Base-by-base conservation (phyloP, 2,797 vertebrate genomes). In the Channa striata region DNA sequence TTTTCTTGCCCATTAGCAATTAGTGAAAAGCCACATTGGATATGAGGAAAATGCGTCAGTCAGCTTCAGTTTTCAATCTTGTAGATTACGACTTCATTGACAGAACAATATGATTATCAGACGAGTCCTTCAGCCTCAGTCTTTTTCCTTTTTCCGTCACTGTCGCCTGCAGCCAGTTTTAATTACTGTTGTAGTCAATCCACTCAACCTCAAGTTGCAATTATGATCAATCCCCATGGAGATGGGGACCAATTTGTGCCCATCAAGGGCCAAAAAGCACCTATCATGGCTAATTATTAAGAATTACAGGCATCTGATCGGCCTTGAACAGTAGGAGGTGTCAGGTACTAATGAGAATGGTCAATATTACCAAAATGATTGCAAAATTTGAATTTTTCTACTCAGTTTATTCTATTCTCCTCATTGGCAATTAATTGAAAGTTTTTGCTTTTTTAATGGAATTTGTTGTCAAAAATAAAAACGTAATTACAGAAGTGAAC, bases 261-360 rank as follows among this genome's bases (percentile, higher is more conserved):
- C 5, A 34, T 42, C 2, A 16, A 59, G 20, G 34, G 39, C 49
- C 33, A 52, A 73, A 78, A 70, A 14, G 23, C 58, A 52, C 20
- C 60, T 51, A 36, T 68, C 36, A 63, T 53, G 63, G 30, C 61
- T 63, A 67, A 62, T 62, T 47, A 43, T 34, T 66, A 8, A 72
- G 78, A 66, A 46, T 20, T 33, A 48, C 20, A 34, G 42, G 11
- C 30, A 8, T 42, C 16, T 40, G 53, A 54, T 23, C 12, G 9
- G 43, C 49, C 44, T 53, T 48, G 16, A 47, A 57, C 53, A 61
- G 62, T 42, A 57, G 37, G 47, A 59, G 40, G 33, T 20, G 59
- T 66, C 19, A 33, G 17, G n/a, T 30, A 57, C 7, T 64, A 63
- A 43, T 33, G 11, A 52, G 0, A 47, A 6, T 19, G 56, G n/a